Evolutionary conservation across 2,113 vertebrate genomes (phyloP).

Genomic region (Brachyhypopomus gauderio): DNA sequence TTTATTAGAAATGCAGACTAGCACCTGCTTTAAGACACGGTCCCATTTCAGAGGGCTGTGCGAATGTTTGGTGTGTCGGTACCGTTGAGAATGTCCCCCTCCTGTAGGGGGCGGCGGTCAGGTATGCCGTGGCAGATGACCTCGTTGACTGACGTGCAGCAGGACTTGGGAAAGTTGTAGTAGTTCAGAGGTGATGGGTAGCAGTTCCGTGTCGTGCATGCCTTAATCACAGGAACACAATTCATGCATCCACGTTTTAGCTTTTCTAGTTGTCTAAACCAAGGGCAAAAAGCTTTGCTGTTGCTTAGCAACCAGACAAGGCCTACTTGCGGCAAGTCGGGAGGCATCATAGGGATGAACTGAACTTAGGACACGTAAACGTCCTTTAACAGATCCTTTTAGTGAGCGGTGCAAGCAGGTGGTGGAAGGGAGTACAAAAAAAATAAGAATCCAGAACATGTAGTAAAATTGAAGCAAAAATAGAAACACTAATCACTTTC

Average conservation of each 20-base stretch:
- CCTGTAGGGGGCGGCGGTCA: constrained; percentile 88
- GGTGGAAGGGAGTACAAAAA: too few species aligned
- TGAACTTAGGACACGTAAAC: background rate
- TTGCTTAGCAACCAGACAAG: background rate
- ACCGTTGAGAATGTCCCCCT: constrained; percentile 98
- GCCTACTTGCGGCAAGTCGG: background rate
- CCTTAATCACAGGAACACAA: constrained; percentile 70
- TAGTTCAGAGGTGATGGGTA: constrained; percentile 99
- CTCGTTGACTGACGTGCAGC: constrained; percentile 98
- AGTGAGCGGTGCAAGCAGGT: background rate
- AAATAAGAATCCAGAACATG: too few species aligned
- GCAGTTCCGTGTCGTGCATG: constrained; percentile 93
- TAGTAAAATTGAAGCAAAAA: too few species aligned
- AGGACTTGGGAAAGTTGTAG: constrained; percentile 99
- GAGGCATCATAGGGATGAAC: background rate
- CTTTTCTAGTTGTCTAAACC: too few species aligned
- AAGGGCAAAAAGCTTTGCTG: background rate
- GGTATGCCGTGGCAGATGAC: constrained; percentile 99
- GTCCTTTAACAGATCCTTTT: background rate
- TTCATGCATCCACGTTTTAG: background rate
- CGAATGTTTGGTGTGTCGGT: constrained; percentile 46
- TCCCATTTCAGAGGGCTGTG: background rate
- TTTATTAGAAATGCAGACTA: background rate
- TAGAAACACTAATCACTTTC: too few species aligned
- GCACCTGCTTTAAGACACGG: background rate